Base-by-base conservation (phyloP, 2,113 vertebrate species). In the Numida meleagris region DNA sequence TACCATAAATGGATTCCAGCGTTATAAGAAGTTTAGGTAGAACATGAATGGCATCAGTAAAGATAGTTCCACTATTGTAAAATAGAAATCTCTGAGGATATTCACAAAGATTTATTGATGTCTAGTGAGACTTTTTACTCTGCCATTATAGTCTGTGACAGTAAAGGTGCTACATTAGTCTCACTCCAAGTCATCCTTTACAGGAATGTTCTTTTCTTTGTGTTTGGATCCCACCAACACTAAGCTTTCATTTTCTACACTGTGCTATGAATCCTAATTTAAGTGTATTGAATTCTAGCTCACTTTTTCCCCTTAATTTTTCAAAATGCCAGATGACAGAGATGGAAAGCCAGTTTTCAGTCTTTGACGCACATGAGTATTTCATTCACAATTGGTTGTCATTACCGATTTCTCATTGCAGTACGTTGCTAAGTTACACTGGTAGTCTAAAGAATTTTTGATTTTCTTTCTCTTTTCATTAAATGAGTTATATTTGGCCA, bases 361-460 rank as follows among this genome's bases (percentile, higher is more conserved):
- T 77, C n/a, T 23, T 38, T 76, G 71, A 70, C 3, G 4, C 17
- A 70, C 24, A 73, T 9, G 10, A 85, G 25, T 86, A 80, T 81
- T 90, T 91, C 4, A 71, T 74, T 88, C 50, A 77, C 67, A 88
- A 67, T 53, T 0, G 1, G 8, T 80, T 71, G 55, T 58, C 59
- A 74, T 53, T 82, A 18, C 40, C 73, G 58, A 91, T 89, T 93
- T 86, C n/a, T 53, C 59, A 17, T 3, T 88, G 18, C 23, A 68
- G 36, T 80, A 68, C 34, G 11, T 88, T 89, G 33, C 43, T 57
- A 38, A 50, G 34, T 87, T 89, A 63, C 59, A 34, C 13, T 77
- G n/a, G 45, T 86, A 94, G n/a, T 42, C 42, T 88, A 67, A 93
- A 86, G 23, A 74, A 55, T 63, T 77, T 93, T 91, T 80, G 2